Evolutionary conservation across 2,113 vertebrate genomes (phyloP).

Genomic region (Pangasianodon gigas): DNA sequence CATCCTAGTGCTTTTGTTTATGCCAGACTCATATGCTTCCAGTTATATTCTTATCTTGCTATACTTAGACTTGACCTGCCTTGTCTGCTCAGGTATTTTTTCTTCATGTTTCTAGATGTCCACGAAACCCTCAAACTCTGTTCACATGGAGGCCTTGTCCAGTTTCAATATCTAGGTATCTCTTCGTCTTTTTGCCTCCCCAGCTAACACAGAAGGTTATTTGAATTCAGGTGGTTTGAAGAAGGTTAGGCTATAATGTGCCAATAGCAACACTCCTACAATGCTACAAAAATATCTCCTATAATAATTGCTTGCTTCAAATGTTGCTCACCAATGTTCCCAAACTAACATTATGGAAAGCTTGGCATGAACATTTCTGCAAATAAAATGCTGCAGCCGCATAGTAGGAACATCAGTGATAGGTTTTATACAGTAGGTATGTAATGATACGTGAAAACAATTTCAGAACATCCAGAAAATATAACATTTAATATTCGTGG

Average conservation of each 20-base stretch:
- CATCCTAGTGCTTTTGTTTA: background rate
- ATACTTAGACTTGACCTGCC: background rate
- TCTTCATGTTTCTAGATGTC: background rate
- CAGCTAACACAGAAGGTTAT: background rate
- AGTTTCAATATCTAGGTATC: background rate
- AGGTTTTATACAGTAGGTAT: background rate
- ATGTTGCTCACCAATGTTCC: background rate
- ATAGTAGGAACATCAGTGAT: background rate
- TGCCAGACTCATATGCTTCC: background rate
- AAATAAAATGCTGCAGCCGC: background rate
- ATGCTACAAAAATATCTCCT: background rate
- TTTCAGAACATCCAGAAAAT: background rate
- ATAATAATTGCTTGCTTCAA: background rate
- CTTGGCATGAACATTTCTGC: background rate
- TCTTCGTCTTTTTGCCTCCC: background rate
- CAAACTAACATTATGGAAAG: background rate
- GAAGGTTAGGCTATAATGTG: background rate
- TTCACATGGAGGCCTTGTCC: background rate
- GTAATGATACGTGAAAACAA: background rate
- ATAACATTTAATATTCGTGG: background rate
- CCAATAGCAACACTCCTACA: background rate
- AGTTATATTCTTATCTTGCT: background rate
- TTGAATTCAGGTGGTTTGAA: background rate
- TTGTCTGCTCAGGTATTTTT: background rate
- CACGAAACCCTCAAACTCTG: background rate